Evolutionary conservation across 2,113 vertebrate species (phyloP).

Genomic region (Perccottus glenii): DNA sequence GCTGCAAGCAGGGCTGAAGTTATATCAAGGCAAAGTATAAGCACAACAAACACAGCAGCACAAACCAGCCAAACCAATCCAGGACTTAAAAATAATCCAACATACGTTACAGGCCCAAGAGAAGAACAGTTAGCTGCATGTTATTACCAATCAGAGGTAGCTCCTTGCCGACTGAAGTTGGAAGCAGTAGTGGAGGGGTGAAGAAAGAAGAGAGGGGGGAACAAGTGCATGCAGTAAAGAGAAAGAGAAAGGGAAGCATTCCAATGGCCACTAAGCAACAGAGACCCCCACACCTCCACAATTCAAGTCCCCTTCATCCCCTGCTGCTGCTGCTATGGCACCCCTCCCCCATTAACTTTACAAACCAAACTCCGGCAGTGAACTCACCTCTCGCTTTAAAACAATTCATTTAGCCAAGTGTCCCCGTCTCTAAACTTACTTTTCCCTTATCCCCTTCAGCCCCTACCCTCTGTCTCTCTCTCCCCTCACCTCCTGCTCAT

Average conservation of each 20-base stretch:
- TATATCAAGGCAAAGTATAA: not conserved
- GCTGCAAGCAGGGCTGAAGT: not conserved
- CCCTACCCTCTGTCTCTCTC: slow-evolving; percentile 8
- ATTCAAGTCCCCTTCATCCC: slow-evolving; percentile 43
- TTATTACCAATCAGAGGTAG: slow-evolving; percentile 32
- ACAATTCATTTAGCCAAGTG: slow-evolving; percentile 62
- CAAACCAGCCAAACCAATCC: not conserved
- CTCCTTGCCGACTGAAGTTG: slow-evolving; percentile 24
- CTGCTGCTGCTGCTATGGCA: slow-evolving; percentile 45
- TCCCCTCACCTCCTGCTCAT: slow-evolving; percentile 2
- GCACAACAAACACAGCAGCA: slow-evolving; percentile 5
- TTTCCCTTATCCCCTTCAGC: not conserved
- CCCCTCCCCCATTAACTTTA: slow-evolving; percentile 59
- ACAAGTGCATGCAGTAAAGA: slow-evolving; percentile 69
- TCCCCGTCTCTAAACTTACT: slow-evolving; percentile 24
- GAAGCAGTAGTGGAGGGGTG: slow-evolving; percentile 37
- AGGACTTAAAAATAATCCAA: not conserved
- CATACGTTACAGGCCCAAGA: slow-evolving; percentile 40
- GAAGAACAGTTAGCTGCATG: slow-evolving; percentile 33
- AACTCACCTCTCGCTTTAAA: slow-evolving; percentile 71
- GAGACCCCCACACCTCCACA: slow-evolving; percentile 33
- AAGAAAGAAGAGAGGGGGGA: slow-evolving; percentile 26
- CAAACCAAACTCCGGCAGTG: slow-evolving; percentile 26
- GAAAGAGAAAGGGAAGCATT: slow-evolving; percentile 69
- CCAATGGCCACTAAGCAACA: slow-evolving; percentile 68